phyloP scores from a whole-genome alignment of 2,113 vertebrate species.

The Hippocampus abdominalis region DNA sequence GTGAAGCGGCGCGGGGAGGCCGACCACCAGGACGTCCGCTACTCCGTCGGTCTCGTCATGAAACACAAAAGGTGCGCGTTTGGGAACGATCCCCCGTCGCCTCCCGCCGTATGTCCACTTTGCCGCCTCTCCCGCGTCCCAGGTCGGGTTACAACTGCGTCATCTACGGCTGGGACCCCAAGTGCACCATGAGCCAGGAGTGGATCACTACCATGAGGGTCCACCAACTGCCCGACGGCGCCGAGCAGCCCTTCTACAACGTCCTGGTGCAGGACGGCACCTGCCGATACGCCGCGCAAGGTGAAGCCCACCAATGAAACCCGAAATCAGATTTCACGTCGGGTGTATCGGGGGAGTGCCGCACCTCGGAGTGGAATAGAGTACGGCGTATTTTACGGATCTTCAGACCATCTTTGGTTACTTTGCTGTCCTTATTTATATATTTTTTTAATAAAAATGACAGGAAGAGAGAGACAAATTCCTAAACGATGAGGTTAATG shows the following conservation, averaged over 20 bases:
- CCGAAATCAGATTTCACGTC: background rate
- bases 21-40: conserved; percentile 87
- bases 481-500: too few species aligned
- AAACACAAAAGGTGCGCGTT: conserved; percentile 91
- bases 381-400: too few species aligned
- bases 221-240: conserved; percentile 85
- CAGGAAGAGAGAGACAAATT: too few species aligned
- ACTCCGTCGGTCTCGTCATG: conserved; percentile 90
- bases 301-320: conserved; percentile 49
- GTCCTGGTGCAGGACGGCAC: conserved; percentile 94
- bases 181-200: conserved; percentile 95
- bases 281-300: conserved; percentile 91
- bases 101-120: background rate
- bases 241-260: conserved; percentile 94
- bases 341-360: background rate
- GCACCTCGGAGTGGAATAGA: background rate
- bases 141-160: conserved; percentile 94
- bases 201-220: conserved; percentile 97
- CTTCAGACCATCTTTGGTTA: too few species aligned
- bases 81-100: background rate
- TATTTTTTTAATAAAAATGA: too few species aligned
- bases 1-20: conserved; percentile 81
- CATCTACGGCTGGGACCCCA: conserved; percentile 95
- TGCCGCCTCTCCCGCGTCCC: background rate
- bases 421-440: too few species aligned